Conservation (phyloP, 2,888 invertebrate species). For the Lasiommata megera region DNA sequence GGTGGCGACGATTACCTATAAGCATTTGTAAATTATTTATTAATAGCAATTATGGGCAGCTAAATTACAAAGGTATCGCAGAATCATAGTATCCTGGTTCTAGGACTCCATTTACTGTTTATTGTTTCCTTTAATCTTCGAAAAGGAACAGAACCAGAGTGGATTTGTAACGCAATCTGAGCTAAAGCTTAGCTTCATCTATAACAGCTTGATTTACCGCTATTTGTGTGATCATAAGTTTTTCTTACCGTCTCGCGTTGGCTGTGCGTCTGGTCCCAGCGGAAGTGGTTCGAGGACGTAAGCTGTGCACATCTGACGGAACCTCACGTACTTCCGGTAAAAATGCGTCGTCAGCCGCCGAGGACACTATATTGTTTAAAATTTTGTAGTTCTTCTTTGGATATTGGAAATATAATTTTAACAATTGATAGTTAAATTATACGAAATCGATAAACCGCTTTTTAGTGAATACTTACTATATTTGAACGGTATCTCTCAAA, state of each 20-base stretch:
- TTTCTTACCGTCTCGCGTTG: slow-evolving; percentile 65
- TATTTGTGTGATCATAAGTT: not conserved
- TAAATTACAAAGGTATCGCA: no score
- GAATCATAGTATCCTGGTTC: no score
- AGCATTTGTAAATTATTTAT: no score
- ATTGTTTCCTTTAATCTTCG: not conserved
- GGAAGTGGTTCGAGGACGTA: slow-evolving; percentile 67
- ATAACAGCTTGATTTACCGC: slow-evolving; percentile 17
- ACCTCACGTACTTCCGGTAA: slow-evolving; percentile 65
- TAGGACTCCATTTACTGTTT: no score
- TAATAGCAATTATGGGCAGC: no score
- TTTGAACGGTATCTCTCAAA: no score
- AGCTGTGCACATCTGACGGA: slow-evolving; percentile 55
- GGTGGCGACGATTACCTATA: no score
- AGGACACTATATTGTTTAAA: slow-evolving; percentile 46
- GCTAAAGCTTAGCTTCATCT: slow-evolving; percentile 12
- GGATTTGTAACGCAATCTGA: not conserved
- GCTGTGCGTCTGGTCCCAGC: slow-evolving; percentile 73
- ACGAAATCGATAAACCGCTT: no score
- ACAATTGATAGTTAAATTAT: no score
- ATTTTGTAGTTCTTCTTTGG: no score
- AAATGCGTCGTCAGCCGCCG: slow-evolving; percentile 70
- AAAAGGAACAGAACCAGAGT: not conserved
- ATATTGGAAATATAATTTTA: no score
- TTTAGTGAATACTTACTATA: no score